Base-by-base conservation (phyloP, 1,140 invertebrate species). In the Brachionus manjavacas region DNA sequence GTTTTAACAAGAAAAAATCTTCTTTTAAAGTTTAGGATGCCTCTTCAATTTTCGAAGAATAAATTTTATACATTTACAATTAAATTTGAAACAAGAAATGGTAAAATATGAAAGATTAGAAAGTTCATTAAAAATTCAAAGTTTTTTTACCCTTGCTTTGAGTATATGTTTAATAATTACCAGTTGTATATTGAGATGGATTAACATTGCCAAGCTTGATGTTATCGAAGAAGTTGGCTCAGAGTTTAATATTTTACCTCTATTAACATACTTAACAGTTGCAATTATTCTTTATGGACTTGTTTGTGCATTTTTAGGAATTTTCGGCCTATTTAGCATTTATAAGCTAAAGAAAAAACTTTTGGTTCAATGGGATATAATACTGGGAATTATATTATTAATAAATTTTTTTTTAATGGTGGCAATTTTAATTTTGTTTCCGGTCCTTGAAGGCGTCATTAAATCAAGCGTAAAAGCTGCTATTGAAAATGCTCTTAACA, bases 151-250 rank as follows among this genome's bases (percentile, higher is more conserved):
- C 4, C 20, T 72, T 8, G 16, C 31, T 20, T 20, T 39, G 4
- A 41, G 68, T n/a, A 4, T 72, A 72, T 72, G 68, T 72, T 72
- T 72, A 72, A 72, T 72, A 72, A 41, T 72, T 4, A 72, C 68
- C n/a, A 72, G 35, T 20, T 72, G 35, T 72, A 12, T 72, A n/a
- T 41, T 72, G 9, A 39, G 68, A 72, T 72, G 68, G 68, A 20
- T 72, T 16, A 39, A 72, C 39, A 72, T 72, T 20, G 68, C 68
- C 16, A 72, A 16, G 16, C 35, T 72, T 20, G 6, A 8, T 41
- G 68, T 72, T 12, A 35, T 72, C 16, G 68, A 72, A 41, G 68
- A 72, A 11, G 39, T 72, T 20, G 31, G 68, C 28, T 23, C 28
- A 41, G 39, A 41, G n/a, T 39, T 72, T 39, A 41, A 72, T 41